These are phyloP conservation scores for Rhingia rostrata DNA, from an alignment of 2,888 invertebrate genomes.

Conservation along the genomic window DNA sequence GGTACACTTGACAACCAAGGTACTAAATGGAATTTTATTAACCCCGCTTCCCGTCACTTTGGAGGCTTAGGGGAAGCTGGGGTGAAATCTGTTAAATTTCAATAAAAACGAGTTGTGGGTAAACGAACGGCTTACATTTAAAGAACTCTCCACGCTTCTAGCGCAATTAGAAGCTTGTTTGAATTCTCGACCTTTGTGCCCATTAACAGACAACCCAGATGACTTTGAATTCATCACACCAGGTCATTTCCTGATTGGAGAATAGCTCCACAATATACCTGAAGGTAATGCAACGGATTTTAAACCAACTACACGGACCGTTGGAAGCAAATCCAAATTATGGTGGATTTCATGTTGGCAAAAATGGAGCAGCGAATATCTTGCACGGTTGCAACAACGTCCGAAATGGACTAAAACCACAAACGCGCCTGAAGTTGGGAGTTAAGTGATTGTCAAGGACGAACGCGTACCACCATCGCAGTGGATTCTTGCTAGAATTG, in stretches of 20 bases:
- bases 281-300: not conserved
- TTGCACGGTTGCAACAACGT: not conserved
- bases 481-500: not conserved
- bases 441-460: not conserved
- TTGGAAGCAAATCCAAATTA: constrained; percentile 5
- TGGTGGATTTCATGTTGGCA: too few relatives aligned
- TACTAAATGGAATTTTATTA: constrained; percentile 77
- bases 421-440: too few relatives aligned
- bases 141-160: constrained; percentile 76
- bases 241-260: constrained; percentile 63
- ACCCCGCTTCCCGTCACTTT: constrained; percentile 77
- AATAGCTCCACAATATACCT: not conserved
- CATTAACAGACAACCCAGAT: constrained; percentile 58
- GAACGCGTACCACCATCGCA: constrained; percentile 15
- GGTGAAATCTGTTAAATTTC: constrained; percentile 77
- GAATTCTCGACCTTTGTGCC: constrained; percentile 76
- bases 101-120: constrained; percentile 75
- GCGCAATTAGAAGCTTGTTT: constrained; percentile 76
- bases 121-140: constrained; percentile 73
- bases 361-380: not conserved
- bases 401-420: too few relatives aligned
- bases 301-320: not conserved
- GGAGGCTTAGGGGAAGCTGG: constrained; percentile 79
- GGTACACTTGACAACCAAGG: not conserved
- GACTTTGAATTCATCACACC: constrained; percentile 52